Conservation (phyloP, 2,888 invertebrate species). For the Entomobrya proxima region DNA sequence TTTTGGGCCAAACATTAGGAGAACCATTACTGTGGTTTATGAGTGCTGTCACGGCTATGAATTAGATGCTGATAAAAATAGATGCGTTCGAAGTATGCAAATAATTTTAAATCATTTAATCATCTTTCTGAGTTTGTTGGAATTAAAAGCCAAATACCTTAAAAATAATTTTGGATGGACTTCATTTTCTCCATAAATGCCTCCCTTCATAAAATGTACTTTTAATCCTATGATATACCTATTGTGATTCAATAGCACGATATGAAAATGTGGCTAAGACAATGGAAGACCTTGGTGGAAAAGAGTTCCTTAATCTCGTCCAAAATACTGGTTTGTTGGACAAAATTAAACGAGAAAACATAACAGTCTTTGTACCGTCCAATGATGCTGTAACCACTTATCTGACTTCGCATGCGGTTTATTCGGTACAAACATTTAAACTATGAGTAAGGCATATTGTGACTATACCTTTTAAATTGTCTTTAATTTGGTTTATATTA, state of each 20-base stretch:
- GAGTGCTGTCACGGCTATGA: slow-evolving; percentile 85
- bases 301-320: slow-evolving; percentile 81
- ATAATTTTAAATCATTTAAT: background rate
- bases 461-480: background rate
- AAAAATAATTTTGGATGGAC: too few species aligned
- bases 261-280: slow-evolving; percentile 81
- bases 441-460: background rate
- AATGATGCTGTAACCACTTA: slow-evolving; percentile 78
- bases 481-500: slow-evolving; percentile 1
- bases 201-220: background rate
- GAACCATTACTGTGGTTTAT: slow-evolving; percentile 82
- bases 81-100: slow-evolving; percentile 78
- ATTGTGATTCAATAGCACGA: slow-evolving; percentile 78
- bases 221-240: slow-evolving; percentile 75
- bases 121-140: too few species aligned
- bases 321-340: slow-evolving; percentile 79
- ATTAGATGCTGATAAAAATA: slow-evolving; percentile 78
- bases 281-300: slow-evolving; percentile 80
- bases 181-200: background rate
- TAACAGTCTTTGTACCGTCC: slow-evolving; percentile 79
- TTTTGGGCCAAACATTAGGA: slow-evolving; percentile 78
- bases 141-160: too few species aligned
- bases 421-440: slow-evolving; percentile 34
- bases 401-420: slow-evolving; percentile 63
- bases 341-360: slow-evolving; percentile 79